Base-by-base conservation (phyloP, 2,888 invertebrate species). In the Flabesymbios commensalis region DNA sequence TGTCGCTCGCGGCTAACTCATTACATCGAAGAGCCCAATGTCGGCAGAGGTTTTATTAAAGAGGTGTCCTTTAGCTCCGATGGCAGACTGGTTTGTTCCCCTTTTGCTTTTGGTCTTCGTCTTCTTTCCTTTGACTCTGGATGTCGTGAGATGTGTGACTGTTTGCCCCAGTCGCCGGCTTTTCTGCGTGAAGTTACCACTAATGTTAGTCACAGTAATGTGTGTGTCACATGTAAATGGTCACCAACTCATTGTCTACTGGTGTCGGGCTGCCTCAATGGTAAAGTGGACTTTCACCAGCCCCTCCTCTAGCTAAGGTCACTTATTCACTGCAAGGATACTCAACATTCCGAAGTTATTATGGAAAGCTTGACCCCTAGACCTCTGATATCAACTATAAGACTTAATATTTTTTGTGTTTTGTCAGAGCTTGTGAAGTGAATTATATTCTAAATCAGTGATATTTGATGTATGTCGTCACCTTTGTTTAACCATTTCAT, bases 41-140 rank as follows among this genome's bases (percentile, higher is more conserved):
- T 91, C 17, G 94, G 93, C 1, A 90, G 90, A 68, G 94, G 94
- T 0, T 94, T 91, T 74, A 95, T 96, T 59, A 96, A 96, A 82
- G 96, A 95, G 78, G 85, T 93, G 48, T 92, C 92, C 74, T 95
- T 93, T 82, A 94, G 94, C 1, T 86, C 91, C 1, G 94, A 95
- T 79, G 96, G 96, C 0, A 87, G 94, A 53, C 84, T 95, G 10
- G 89, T 96, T 31, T 93, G 93, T 77, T 95, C 94, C 0, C 95
- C 96, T 0, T 94, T 90, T 81, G 91, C 90, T 0, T 89, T 88
- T 75, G 94, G 95, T 32, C 88, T 94, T 64, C 86, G 95, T n/a
- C 85, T 96, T 2, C 83, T 96, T 28, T 89, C 90, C 0, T 91
- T 94, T 72, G 88, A 90, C 73, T 86, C 88, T 7, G 84, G 88